These are phyloP conservation scores for Mizuhopecten yessoensis DNA, from an alignment of 1,140 invertebrate species.

Conservation along the genomic window DNA sequence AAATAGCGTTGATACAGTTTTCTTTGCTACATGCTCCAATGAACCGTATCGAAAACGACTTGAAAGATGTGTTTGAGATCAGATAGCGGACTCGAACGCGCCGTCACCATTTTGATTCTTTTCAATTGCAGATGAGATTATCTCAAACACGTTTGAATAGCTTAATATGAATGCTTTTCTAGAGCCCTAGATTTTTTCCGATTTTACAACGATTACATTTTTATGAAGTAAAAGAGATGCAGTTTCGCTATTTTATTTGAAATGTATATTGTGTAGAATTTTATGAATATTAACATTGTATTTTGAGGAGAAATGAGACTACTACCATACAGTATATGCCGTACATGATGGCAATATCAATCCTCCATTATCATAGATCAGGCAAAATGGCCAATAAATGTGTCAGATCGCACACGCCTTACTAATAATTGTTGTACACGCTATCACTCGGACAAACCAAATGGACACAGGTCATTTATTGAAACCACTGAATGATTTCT, in stretches of 20 bases:
- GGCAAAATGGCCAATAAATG: not conserved
- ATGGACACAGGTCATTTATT: conserved; percentile 27
- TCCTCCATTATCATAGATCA: not conserved
- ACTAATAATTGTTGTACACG: not conserved
- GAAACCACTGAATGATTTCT: not conserved
- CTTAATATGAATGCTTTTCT: not conserved
- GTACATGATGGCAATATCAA: conserved; percentile 16
- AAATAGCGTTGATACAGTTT: not conserved
- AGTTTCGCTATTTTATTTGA: not conserved
- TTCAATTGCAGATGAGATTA: conserved; percentile 24
- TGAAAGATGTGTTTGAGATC: conserved; percentile 38
- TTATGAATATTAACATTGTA: not conserved
- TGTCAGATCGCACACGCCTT: not conserved
- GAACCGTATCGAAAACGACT: not conserved
- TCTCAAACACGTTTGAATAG: not conserved
- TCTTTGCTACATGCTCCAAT: conserved; percentile 9
- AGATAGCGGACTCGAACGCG: conserved; percentile 28
- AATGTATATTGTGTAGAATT: not conserved
- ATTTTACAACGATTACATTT: not conserved
- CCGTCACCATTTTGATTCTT: conserved; percentile 10
- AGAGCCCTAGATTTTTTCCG: not conserved
- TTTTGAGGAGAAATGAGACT: not conserved
- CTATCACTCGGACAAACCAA: not conserved
- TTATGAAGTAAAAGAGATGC: not conserved
- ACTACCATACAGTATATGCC: not conserved